Evolutionary conservation across 2,888 invertebrate species (phyloP), one percentile per base, ranked within the genome.

Genomic region (Stomorhina lunata): DNA sequence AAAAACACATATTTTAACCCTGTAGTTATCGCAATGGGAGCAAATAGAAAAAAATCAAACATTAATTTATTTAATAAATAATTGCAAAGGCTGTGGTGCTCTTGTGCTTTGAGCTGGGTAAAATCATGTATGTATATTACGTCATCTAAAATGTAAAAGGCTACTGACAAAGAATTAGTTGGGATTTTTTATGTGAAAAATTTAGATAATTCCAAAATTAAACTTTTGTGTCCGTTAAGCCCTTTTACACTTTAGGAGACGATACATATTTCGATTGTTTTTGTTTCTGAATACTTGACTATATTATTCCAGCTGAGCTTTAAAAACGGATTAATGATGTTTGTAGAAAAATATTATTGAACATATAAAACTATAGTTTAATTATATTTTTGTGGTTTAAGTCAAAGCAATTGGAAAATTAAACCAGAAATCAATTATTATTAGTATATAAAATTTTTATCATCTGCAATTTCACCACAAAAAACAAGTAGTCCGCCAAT

Each of bases 371-470:
- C n/a, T n/a, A n/a, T n/a, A 29, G 25, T 29, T 53, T n/a, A 53
- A 53, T 53, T 53, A 53, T 27, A 53, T 27, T 53, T 53, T 53
- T 53, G 50, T 27, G 50, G 50, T 53, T 53, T 27, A 53, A 7
- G 50, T 50, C n/a, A 50, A 50, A 50, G 50, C 25, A 7, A 27
- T n/a, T 53, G 15, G 15, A 53, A 53, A 53, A 27, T 27, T 15
- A 15, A 53, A 29, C 25, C 9, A 29, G 27, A 48, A 53, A 27
- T 6, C 15, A 29, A 27, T 53, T 53, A 27, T 25, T 53, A 15
- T 27, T 27, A 27, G 3, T 48, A 12, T 22, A 10, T 0, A n/a
- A 4, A 17, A 17, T 32, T 55, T 32, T 15, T 55, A 7, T 3
- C 17, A 4, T 55, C 15, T 4, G 29, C 29, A 55, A 27, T 53